Evolutionary conservation across 2,888 invertebrate genomes (phyloP).

Genomic region (Agonopterix arenella): DNA sequence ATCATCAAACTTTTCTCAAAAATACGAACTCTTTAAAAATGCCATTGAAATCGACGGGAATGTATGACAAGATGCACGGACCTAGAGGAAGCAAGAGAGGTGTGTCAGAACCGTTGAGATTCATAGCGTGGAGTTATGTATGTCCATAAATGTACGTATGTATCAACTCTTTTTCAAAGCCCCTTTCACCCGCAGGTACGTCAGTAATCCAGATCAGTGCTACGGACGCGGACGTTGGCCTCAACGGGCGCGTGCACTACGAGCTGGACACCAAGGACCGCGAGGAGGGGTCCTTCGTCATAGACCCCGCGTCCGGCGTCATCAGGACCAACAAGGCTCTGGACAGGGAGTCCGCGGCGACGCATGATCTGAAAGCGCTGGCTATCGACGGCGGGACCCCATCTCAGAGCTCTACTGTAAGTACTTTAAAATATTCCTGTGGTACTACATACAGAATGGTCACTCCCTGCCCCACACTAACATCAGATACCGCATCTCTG

Average conservation of each 20-base stretch:
- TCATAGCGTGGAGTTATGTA: too few relatives aligned
- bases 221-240: constrained; percentile 89
- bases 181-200: constrained; percentile 63
- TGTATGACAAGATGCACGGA: too few relatives aligned
- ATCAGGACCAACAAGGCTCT: constrained; percentile 92
- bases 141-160: too few relatives aligned
- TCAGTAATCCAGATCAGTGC: constrained; percentile 88
- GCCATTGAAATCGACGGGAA: too few relatives aligned
- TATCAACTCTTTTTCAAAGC: not conserved
- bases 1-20: too few relatives aligned
- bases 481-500: too few relatives aligned
- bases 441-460: too few relatives aligned
- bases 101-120: too few relatives aligned
- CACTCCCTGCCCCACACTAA: too few relatives aligned
- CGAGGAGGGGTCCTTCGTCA: constrained; percentile 93
- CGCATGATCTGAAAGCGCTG: constrained; percentile 89
- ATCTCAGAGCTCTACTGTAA: constrained; percentile 78
- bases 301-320: constrained; percentile 95
- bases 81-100: too few relatives aligned
- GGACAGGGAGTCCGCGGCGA: constrained; percentile 92
- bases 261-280: constrained; percentile 82
- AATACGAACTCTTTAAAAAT: too few relatives aligned
- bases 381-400: constrained; percentile 95
- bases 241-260: constrained; percentile 92
- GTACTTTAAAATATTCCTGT: constrained; percentile 18